phyloP scores from a whole-genome alignment of 2,888 invertebrate genomes.

The Epirrhoe alternata region DNA sequence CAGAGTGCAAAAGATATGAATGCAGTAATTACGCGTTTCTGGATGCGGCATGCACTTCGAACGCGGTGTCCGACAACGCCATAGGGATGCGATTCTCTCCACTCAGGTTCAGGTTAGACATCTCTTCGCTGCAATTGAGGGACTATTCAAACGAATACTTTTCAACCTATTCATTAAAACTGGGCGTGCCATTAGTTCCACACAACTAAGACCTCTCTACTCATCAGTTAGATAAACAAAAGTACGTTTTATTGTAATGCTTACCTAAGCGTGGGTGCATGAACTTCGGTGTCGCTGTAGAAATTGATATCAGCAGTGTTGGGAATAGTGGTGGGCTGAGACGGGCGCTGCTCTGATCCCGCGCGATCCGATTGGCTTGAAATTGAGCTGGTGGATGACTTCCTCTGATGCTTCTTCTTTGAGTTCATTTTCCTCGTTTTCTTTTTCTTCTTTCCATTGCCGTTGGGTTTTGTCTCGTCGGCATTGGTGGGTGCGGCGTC shows the following conservation, averaged over 20 bases:
- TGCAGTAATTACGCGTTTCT: constrained; percentile 79
- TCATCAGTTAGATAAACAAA: constrained; percentile 10
- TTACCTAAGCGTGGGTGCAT: constrained; percentile 86
- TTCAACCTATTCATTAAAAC: constrained; percentile 19
- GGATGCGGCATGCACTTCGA: constrained; percentile 82
- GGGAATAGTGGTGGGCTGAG: constrained; percentile 67
- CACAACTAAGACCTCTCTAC: constrained; percentile 9
- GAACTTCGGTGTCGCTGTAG: constrained; percentile 96
- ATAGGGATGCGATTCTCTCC: constrained; percentile 82
- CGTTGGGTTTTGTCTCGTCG: constrained; percentile 83
- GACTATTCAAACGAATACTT: constrained; percentile 28
- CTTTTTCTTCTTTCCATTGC: constrained; percentile 89
- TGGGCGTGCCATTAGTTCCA: constrained; percentile 1
- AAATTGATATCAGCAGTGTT: constrained; percentile 86
- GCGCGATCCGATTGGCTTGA: constrained; percentile 82
- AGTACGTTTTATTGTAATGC: constrained; percentile 43
- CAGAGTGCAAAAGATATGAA: constrained; percentile 47
- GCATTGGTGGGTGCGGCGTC: constrained; percentile 63
- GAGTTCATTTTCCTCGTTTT: constrained; percentile 91
- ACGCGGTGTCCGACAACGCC: constrained; percentile 82
- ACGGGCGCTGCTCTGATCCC: constrained; percentile 73
- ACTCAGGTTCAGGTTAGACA: constrained; percentile 80
- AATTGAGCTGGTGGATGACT: constrained; percentile 86
- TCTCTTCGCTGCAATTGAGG: constrained; percentile 80
- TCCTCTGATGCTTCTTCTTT: constrained; percentile 92